Percentiles rank a stretch among this genome's conserved stretches.
Conservation (phyloP, 2,113 vertebrate species). For the Donacobius atricapilla region DNA sequence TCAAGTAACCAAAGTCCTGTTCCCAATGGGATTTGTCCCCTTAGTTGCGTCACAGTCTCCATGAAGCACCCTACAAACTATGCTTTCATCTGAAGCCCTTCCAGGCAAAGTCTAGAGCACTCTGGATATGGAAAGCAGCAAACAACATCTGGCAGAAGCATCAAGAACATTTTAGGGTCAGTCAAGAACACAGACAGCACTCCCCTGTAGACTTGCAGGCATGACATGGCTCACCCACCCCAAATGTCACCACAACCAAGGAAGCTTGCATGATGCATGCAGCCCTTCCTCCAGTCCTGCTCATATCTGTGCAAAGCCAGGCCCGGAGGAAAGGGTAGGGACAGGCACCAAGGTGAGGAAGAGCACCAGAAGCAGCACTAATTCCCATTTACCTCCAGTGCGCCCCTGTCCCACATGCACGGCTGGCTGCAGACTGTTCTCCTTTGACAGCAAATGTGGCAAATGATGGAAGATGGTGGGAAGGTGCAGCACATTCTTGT, state of each 20-base stretch:
- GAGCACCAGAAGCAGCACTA: constrained; percentile 46
- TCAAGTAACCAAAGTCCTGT: neutral
- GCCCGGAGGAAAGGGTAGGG: neutral
- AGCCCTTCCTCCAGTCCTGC: constrained; percentile 34
- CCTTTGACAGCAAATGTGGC: constrained; percentile 94
- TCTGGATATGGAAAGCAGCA: constrained; percentile 27
- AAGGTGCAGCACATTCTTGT: constrained; percentile 93
- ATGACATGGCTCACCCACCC: constrained; percentile 17
- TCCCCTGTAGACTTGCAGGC: neutral
- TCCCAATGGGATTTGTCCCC: neutral
- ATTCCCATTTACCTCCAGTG: constrained; percentile 84
- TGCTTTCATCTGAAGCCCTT: neutral
- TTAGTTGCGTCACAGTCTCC: neutral
- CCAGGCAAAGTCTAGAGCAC: neutral
- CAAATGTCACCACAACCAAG: neutral
- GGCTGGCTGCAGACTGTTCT: constrained; percentile 92
- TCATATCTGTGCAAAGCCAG: neutral
- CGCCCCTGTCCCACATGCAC: constrained; percentile 93
- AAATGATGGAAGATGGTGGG: constrained; percentile 98
- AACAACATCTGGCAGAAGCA: constrained; percentile 4
- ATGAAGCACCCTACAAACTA: neutral
- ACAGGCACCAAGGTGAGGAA: constrained; percentile 31
- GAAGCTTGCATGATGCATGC: constrained; percentile 46
- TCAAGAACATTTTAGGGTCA: neutral
- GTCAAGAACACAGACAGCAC: constrained; percentile 19